These are phyloP conservation scores for Heliconius cydno DNA, from an alignment of 2,888 invertebrate genomes.

Conservation along the genomic window DNA sequence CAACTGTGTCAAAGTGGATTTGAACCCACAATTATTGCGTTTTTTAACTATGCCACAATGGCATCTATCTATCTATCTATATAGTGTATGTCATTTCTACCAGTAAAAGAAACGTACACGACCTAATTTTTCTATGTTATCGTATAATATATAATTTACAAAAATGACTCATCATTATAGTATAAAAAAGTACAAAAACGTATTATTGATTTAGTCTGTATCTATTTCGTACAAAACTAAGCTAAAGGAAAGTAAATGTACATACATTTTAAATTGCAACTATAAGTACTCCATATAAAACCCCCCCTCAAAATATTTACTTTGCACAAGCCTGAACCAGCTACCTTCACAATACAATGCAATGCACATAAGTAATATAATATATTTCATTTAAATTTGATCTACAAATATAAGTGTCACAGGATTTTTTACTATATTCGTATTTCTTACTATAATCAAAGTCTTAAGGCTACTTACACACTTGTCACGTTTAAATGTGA, in stretches of 20 bases:
- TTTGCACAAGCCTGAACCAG: not conserved
- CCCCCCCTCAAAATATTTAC: not conserved
- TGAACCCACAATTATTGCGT: no score
- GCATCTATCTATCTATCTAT: no score
- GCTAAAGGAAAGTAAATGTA: not conserved
- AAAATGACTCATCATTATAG: not conserved
- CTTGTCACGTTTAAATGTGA: constrained; percentile 22
- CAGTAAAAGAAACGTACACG: no score
- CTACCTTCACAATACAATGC: not conserved
- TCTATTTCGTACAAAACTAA: not conserved
- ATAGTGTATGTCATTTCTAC: no score
- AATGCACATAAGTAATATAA: not conserved
- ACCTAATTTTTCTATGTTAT: not conserved
- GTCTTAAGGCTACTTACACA: constrained; percentile 19
- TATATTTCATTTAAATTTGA: not conserved
- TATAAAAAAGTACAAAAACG: constrained; percentile 18
- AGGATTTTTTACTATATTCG: not conserved
- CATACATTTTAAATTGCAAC: not conserved
- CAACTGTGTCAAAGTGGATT: not conserved
- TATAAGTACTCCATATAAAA: not conserved
- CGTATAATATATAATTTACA: not conserved
- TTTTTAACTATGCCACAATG: no score
- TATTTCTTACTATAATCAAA: not conserved
- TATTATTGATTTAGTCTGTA: not conserved
- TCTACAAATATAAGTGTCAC: constrained; percentile 21